These are phyloP conservation scores for Tuberolachnus salignus DNA, from an alignment of 2,888 invertebrate species.

Conservation along the genomic window DNA sequence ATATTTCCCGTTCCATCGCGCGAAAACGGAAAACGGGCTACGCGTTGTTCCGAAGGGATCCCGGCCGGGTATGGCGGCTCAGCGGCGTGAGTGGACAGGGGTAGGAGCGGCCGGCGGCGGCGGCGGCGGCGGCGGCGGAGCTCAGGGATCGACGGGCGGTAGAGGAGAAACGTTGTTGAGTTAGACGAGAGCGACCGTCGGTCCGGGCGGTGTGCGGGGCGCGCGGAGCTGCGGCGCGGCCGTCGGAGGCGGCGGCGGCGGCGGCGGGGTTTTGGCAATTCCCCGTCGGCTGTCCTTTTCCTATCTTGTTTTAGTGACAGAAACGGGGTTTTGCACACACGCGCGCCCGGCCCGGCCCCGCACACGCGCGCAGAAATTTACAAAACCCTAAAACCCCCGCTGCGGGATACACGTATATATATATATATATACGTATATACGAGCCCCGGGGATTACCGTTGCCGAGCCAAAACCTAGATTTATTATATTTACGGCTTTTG, in stretches of 20 bases:
- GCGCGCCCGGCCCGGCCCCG: background rate
- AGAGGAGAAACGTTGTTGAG: slow-evolving; percentile 33
- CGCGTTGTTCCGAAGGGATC: slow-evolving; percentile 46
- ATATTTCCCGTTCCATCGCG: slow-evolving; percentile 55
- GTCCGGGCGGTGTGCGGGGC: too few species aligned
- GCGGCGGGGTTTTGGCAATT: slow-evolving; percentile 36
- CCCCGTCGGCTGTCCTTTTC: slow-evolving; percentile 54
- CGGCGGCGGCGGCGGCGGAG: background rate
- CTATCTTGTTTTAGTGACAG: slow-evolving; percentile 55
- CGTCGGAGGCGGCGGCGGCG: background rate
- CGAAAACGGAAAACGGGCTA: slow-evolving; percentile 52
- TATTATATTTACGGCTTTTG: slow-evolving; percentile 56
- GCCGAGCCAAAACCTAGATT: slow-evolving; percentile 56
- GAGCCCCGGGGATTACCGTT: slow-evolving; percentile 54
- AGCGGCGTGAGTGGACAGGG: too few species aligned
- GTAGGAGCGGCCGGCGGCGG: too few species aligned
- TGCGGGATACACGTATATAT: slow-evolving; percentile 17
- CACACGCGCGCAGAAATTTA: slow-evolving; percentile 23
- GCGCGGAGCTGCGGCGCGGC: background rate
- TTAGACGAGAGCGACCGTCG: slow-evolving; percentile 37
- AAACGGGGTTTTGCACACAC: slow-evolving; percentile 42
- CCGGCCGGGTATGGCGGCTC: background rate
- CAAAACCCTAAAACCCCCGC: slow-evolving; percentile 55
- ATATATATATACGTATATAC: background rate
- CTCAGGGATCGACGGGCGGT: background rate